Conservation (phyloP, 1,140 invertebrate species). For the Drosophila kohkoa region DNA sequence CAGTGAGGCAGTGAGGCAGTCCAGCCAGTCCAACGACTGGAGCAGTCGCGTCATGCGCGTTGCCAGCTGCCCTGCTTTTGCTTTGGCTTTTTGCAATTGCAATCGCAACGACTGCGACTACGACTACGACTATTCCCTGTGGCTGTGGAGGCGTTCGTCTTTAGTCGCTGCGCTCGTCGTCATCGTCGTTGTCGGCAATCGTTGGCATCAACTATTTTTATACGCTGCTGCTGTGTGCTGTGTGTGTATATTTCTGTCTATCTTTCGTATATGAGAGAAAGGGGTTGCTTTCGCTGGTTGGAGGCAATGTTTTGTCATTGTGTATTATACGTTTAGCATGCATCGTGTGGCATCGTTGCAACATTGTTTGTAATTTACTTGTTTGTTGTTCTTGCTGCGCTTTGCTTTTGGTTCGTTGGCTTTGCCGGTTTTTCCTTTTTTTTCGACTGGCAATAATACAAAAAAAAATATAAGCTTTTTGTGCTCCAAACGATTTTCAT, state of each 20-base stretch:
- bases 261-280: constrained; percentile 15
- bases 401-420: constrained; percentile 59
- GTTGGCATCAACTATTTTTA: constrained; percentile 76
- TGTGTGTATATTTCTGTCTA: background rate
- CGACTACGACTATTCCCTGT: background rate
- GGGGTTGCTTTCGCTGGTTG: constrained; percentile 19
- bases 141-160: constrained; percentile 39
- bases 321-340: constrained; percentile 78
- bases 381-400: constrained; percentile 45
- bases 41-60: constrained; percentile 77
- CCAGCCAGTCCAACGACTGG: constrained; percentile 27
- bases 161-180: constrained; percentile 56
- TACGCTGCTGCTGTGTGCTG: constrained; percentile 60
- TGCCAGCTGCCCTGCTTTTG: constrained; percentile 57
- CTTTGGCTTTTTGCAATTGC: constrained; percentile 37
- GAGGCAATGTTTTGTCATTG: constrained; percentile 70
- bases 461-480: constrained; percentile 21
- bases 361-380: constrained; percentile 73
- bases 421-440: constrained; percentile 25
- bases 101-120: background rate
- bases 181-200: constrained; percentile 37
- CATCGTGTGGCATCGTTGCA: constrained; percentile 59
- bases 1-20: constrained; percentile 33
- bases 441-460: no score
- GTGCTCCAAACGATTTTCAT: constrained; percentile 62